Percentiles rank a stretch among this genome's conserved stretches.
phyloP scores from a whole-genome alignment of 2,888 invertebrate genomes.

The Vesta saturnalis region DNA sequence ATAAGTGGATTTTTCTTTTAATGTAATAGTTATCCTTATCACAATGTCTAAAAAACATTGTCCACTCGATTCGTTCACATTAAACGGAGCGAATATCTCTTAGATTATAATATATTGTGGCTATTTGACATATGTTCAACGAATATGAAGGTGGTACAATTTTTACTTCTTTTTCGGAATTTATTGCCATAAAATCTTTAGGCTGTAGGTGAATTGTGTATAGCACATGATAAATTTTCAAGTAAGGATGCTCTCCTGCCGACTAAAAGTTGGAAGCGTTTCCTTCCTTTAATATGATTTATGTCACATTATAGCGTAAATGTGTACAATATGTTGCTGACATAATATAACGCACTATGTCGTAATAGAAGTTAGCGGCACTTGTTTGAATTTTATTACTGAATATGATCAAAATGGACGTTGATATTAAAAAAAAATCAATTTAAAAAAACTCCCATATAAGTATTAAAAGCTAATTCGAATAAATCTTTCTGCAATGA shows the following conservation, averaged over 20 bases:
- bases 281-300: constrained; percentile 13
- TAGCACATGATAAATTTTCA: constrained; percentile 13
- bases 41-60: too few relatives aligned
- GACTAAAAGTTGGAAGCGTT: constrained; percentile 10
- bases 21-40: too few relatives aligned
- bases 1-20: too few relatives aligned
- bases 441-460: too few relatives aligned
- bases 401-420: background rate
- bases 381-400: constrained; percentile 7
- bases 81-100: too few relatives aligned
- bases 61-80: too few relatives aligned
- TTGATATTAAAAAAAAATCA: constrained; percentile 5
- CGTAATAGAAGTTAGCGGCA: constrained; percentile 3
- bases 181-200: constrained; percentile 5
- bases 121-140: background rate
- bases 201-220: constrained; percentile 8
- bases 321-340: constrained; percentile 12
- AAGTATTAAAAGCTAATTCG: background rate
- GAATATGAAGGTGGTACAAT: background rate
- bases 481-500: background rate
- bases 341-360: background rate
- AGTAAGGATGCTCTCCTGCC: constrained; percentile 10
- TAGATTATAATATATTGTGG: background rate
- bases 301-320: constrained; percentile 8
- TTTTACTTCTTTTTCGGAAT: background rate